Base-by-base conservation (phyloP, 2,113 vertebrate genomes). In the Sciurus niger region DNA sequence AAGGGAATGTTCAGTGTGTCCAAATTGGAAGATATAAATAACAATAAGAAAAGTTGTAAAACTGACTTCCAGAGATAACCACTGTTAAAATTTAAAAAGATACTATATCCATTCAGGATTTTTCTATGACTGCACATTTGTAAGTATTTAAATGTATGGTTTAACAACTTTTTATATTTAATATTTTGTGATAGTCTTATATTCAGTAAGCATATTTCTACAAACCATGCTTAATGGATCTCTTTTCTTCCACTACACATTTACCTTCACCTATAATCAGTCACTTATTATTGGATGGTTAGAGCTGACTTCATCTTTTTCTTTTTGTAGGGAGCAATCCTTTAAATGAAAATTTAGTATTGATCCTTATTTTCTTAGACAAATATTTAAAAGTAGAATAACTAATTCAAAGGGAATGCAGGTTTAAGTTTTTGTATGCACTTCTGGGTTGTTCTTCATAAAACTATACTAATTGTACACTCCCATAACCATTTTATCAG, bases 371-470 rank as follows among this genome's bases (percentile, higher is more conserved):
- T 90, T 79, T 94, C 11, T 84, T 73, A 70, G 68, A 74, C 8
- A 88, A 51, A 72, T 40, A 90, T 68, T 92, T 84, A 78, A 32
- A 55, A 89, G 70, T 78, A 28, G 24, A 83, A 83, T 43, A 80
- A 40, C 40, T 83, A 68, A 53, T 48, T 91, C 68, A 70, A 51
- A 84, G 40, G 24, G 2, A 83, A 72, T 55, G 9, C 4, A 83
- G 32, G 37, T 79, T 96, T 63, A n/a, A 82, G 37, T 46, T 86
- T 86, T 76, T 92, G 55, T 87, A 12, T 25, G 53, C 43, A 77
- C 34, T 53, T 83, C 60, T 37, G 55, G 70, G 30, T 78, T 89
- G 55, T 80, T 78, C 60, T 84, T 43, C 37, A 46, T 78, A 72
- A 84, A 88, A 68, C 30, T 60, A 40, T 55, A 65, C 32, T 25